A percentile compares a stretch with the other conserved stretches of the same genome.
These are phyloP conservation scores for Atrichornis clamosus DNA, from an alignment of 2,113 vertebrate genomes.

Conservation along the genomic window DNA sequence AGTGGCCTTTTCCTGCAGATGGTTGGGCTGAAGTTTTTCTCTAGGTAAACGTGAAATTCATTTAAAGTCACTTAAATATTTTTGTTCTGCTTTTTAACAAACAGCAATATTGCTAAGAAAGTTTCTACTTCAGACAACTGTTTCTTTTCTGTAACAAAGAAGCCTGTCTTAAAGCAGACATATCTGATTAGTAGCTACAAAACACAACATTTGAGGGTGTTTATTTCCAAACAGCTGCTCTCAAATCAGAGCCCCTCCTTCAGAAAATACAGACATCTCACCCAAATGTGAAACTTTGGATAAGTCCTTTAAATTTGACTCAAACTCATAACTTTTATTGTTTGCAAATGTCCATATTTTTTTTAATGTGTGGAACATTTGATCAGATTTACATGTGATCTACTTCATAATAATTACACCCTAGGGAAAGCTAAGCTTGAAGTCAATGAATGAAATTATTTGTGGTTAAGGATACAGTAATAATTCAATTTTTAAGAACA, in stretches of 20 bases:
- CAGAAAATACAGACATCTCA: neutral
- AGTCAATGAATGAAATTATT: neutral
- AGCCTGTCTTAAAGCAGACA: neutral
- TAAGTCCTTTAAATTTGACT: neutral
- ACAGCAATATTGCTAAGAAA: neutral
- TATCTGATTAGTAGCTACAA: neutral
- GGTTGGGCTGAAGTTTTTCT: constrained; percentile 18
- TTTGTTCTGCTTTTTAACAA: neutral
- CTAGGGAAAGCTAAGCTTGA: neutral
- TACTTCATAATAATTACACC: neutral
- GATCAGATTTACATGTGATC: neutral
- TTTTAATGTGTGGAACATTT: neutral
- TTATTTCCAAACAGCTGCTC: constrained; percentile 2
- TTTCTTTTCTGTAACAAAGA: neutral
- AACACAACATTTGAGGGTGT: neutral
- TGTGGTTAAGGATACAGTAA: neutral
- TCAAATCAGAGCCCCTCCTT: neutral
- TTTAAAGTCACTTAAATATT: constrained; percentile 9
- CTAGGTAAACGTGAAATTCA: neutral
- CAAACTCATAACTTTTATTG: neutral
- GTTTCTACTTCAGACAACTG: neutral
- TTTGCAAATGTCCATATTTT: neutral
- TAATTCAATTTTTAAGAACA: neutral
- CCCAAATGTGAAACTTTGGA: neutral
- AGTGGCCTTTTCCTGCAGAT: constrained; percentile 28